These are phyloP conservation scores for Astur gentilis DNA, from an alignment of 2,113 vertebrate genomes.

Conservation along the genomic window DNA sequence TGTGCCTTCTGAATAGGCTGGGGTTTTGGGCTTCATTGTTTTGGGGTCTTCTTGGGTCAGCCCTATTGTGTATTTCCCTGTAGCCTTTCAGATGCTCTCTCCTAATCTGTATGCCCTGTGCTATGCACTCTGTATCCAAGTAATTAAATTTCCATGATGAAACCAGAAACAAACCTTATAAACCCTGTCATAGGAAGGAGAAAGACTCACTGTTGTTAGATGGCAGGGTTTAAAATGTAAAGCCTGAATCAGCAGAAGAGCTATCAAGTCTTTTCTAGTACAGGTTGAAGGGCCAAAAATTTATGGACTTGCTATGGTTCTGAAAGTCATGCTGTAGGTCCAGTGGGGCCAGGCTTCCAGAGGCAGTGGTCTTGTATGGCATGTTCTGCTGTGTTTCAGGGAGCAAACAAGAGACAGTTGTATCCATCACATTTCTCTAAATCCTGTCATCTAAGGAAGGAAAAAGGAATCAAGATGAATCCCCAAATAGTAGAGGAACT, in stretches of 20 bases:
- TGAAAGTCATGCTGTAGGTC: neutral
- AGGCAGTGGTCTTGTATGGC: too few relatives aligned
- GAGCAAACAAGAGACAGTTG: neutral
- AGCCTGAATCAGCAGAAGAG: neutral
- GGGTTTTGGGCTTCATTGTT: neutral
- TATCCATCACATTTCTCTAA: neutral
- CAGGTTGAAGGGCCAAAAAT: neutral
- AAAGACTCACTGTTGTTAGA: neutral
- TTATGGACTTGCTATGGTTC: neutral
- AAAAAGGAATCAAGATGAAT: neutral
- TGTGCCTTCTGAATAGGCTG: neutral
- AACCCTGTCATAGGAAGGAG: neutral
- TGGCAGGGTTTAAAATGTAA: neutral
- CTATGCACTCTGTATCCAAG: neutral
- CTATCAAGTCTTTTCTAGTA: neutral
- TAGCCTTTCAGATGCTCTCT: neutral
- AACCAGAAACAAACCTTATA: neutral
- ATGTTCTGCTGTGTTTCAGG: neutral
- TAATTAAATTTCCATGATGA: neutral
- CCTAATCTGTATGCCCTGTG: neutral
- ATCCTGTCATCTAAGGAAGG: neutral
- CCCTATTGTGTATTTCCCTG: neutral
- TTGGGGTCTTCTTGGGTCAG: neutral
- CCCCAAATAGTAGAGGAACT: neutral
- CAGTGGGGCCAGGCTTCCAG: neutral